phyloP scores from a whole-genome alignment of 1,140 invertebrate species.

The Lethrus apterus region DNA sequence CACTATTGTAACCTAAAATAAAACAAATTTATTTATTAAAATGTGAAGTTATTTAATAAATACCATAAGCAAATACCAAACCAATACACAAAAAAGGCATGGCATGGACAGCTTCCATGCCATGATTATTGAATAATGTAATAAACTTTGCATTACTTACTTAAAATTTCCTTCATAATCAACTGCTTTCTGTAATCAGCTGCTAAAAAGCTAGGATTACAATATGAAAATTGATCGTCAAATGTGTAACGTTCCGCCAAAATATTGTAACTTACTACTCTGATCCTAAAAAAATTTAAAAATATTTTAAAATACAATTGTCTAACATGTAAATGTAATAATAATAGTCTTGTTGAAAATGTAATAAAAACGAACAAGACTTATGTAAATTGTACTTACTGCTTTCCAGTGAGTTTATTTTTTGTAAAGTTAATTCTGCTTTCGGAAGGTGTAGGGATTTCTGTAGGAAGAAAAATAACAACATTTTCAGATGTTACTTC shows the following conservation, averaged over 20 bases:
- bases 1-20: slow-evolving; percentile 71
- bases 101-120: too few species aligned
- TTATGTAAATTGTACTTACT: slow-evolving; percentile 32
- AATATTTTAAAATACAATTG: too few species aligned
- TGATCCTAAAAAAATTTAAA: slow-evolving; percentile 61
- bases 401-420: slow-evolving; percentile 43
- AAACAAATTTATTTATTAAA: background rate
- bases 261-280: slow-evolving; percentile 82
- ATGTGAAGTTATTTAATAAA: background rate
- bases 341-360: too few species aligned
- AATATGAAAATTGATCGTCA: slow-evolving; percentile 72
- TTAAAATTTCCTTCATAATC: slow-evolving; percentile 73
- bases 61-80: background rate
- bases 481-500: slow-evolving; percentile 47
- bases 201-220: slow-evolving; percentile 65
- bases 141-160: slow-evolving; percentile 41
- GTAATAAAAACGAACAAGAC: slow-evolving; percentile 17
- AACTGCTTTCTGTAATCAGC: slow-evolving; percentile 83
- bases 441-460: slow-evolving; percentile 72
- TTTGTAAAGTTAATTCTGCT: slow-evolving; percentile 61
- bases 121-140: too few species aligned
- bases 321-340: too few species aligned
- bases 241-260: slow-evolving; percentile 82
- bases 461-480: slow-evolving; percentile 48
- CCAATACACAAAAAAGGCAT: background rate